Base-by-base conservation (phyloP, 2,888 invertebrate genomes). In the Drosophila siamana region DNA sequence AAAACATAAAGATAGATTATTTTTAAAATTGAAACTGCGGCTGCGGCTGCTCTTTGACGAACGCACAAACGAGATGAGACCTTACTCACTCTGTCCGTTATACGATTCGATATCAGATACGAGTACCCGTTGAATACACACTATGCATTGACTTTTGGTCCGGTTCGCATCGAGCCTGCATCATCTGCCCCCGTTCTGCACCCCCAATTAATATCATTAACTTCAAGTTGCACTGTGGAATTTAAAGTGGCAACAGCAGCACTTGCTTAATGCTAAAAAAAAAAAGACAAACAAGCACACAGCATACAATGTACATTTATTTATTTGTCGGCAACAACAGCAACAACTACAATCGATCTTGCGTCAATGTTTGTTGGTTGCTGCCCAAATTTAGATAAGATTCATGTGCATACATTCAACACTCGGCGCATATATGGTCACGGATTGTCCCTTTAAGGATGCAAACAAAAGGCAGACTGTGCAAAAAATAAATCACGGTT, bases 211-310 rank as follows among this genome's bases (percentile, higher is more conserved):
- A 76, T 73, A 73, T 64, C 66, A 43, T 54, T 54, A 52, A 74
- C 74, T 67, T 74, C 70, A 41, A 59, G 66, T 61, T 71, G 60
- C 64, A 74, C 66, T 54, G 61, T 41, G 77, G 77, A 77, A 77
- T 77, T 77, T 77, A 77, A 77, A 77, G 76, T 77, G 74, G 65
- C 76, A 73, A 69, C 76, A 76, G 64, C 62, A 76, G 72, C 67
- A 68, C 57, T 56, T 41, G 68, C 48, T 64, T 46, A 71, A 71
- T 68, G 60, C 60, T 50, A 62, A 63, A 69, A 60, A 64, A n/a
- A n/a, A n/a, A n/a, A n/a, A n/a, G n/a, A n/a, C n/a, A n/a, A n/a
- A 46, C 19, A 63, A 67, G 43, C 28, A 48, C 8, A 60, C 46
- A 63, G 59, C 46, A 63, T 43, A 52, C 43, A 33, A 22, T 54